These are phyloP conservation scores for Halcyon smyrnensis DNA, from an alignment of 2,797 vertebrate species.

Conservation along the genomic window DNA sequence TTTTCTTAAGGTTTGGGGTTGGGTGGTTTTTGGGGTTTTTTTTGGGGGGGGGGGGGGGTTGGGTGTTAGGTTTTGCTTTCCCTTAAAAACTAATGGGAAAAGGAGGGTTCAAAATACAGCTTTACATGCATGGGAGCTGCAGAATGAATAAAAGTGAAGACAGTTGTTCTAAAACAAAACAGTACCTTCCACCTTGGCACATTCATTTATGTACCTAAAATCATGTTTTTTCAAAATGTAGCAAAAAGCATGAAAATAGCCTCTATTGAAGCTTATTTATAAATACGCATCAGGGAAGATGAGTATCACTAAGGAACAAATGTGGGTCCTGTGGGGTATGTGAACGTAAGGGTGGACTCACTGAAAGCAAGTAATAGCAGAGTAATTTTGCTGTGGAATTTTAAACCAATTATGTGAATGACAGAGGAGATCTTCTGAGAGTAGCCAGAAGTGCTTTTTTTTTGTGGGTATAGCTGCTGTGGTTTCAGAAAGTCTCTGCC, in stretches of 20 bases:
- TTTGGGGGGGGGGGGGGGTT: not conserved
- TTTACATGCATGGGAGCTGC: not conserved
- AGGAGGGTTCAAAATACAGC: not conserved
- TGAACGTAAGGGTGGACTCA: not conserved
- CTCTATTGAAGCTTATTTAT: conserved; percentile 34
- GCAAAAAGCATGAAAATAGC: not conserved
- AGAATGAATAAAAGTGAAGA: conserved; percentile 6
- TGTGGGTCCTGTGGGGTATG: not conserved
- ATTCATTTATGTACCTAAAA: not conserved
- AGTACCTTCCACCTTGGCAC: not conserved
- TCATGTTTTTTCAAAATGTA: not conserved
- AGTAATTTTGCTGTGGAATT: conserved; percentile 51
- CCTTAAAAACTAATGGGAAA: conserved; percentile 12
- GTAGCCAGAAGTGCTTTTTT: not conserved
- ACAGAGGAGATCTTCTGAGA: conserved; percentile 31
- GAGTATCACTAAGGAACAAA: not conserved
- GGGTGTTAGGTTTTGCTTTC: not conserved
- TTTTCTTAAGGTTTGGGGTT: not conserved
- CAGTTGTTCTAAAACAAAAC: not conserved
- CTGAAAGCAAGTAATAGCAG: conserved; percentile 58
- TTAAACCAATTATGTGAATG: conserved; percentile 54
- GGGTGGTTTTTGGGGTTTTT: too few relatives aligned
- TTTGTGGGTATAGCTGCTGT: not conserved
- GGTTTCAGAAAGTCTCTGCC: not conserved
- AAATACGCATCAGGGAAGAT: not conserved